A percentile compares a stretch with the other conserved stretches of the same genome.
Conservation (phyloP, 2,888 invertebrate genomes). For the Cylloceria caligata region DNA sequence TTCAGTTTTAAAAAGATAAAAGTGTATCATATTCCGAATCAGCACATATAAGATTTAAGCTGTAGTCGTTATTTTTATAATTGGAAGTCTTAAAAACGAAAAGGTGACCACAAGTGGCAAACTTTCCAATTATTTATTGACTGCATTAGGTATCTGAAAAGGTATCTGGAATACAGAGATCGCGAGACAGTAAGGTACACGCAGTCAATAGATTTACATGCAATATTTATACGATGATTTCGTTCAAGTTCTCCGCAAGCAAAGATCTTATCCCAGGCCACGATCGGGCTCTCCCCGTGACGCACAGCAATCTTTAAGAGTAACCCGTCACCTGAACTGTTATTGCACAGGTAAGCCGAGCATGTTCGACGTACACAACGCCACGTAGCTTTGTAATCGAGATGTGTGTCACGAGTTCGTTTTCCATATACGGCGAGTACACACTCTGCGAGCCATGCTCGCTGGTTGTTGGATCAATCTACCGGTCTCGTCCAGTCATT, state of each 20-base stretch:
- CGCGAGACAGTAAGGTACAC: too few relatives aligned
- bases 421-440: conserved; percentile 77
- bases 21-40: too few relatives aligned
- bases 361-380: conserved; percentile 29
- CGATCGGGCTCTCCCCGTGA: neutral
- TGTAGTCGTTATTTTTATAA: too few relatives aligned
- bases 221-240: conserved; percentile 4
- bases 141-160: too few relatives aligned
- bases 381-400: conserved; percentile 71
- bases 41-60: too few relatives aligned
- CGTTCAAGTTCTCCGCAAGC: neutral
- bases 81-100: too few relatives aligned
- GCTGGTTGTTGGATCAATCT: conserved; percentile 3
- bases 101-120: too few relatives aligned
- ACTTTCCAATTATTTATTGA: too few relatives aligned
- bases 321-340: neutral
- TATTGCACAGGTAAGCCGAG: conserved; percentile 41
- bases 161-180: too few relatives aligned
- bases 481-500: conserved; percentile 49
- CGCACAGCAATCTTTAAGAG: neutral
- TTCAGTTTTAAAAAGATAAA: too few relatives aligned
- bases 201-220: neutral
- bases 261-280: neutral
- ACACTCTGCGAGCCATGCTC: conserved; percentile 56
- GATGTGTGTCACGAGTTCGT: conserved; percentile 81